These are phyloP conservation scores for Rhabdomys pumilio DNA, from an alignment of 2,797 vertebrate genomes.

Conservation along the genomic window DNA sequence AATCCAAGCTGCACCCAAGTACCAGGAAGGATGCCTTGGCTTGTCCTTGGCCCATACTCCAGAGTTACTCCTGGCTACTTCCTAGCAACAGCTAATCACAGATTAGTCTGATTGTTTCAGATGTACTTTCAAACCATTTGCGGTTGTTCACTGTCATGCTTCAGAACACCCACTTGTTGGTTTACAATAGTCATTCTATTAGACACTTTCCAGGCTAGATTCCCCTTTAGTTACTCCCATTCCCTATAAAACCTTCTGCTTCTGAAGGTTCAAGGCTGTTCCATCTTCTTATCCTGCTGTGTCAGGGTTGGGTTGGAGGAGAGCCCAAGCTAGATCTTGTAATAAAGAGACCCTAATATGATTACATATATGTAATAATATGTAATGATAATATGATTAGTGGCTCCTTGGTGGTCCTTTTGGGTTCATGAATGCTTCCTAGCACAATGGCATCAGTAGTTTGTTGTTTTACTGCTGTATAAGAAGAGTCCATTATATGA, in stretches of 20 bases:
- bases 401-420: background rate
- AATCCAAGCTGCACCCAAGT: background rate
- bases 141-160: background rate
- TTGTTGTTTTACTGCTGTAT: background rate
- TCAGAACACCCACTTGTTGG: background rate
- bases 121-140: background rate
- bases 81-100: background rate
- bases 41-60: background rate
- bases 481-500: background rate
- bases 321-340: background rate
- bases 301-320: background rate
- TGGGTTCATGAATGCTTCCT: background rate
- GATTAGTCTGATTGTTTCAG: too few species aligned
- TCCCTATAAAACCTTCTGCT: background rate
- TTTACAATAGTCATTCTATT: background rate
- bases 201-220: background rate
- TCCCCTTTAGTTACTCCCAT: background rate
- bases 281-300: background rate
- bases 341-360: background rate
- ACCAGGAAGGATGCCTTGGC: background rate
- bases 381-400: too few species aligned
- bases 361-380: background rate
- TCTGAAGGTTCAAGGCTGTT: background rate
- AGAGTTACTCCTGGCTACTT: background rate
- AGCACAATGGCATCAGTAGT: background rate